Base-by-base conservation (phyloP, 2,113 vertebrate species). In the Anarhynchus alexandrinus region DNA sequence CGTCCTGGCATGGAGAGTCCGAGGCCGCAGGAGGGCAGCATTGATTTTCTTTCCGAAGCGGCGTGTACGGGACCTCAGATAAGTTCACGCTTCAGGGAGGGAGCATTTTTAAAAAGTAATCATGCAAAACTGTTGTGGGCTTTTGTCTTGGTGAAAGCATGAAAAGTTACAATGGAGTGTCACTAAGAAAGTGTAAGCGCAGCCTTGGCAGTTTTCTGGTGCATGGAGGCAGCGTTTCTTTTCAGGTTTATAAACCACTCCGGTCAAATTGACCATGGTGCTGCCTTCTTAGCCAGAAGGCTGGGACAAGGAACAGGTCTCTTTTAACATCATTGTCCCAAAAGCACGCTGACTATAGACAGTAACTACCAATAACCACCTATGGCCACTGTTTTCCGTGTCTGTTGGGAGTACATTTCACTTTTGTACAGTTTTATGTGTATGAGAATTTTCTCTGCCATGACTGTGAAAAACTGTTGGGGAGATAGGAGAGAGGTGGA, bases 11-110 rank as follows among this genome's bases (percentile, higher is more conserved):
- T 2, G 42, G 66, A 6, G 49, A 25, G 22, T 19, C 34, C 17
- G 6, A 12, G 47, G 34, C 96, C 97, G 49, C 90, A 38, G 69
- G 96, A 94, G 92, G 96, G 96, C 95, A 97, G 96, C 96, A 95
- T 95, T 87, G 94, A 58, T 72, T 71, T 32, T 79, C 86, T 82
- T 25, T 88, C 57, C 4, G 4, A 25, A n/a, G 6, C 2, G 9
- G 32, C 3, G 3, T 2, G 14, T 5, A 1, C 0, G 15, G 2
- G 6, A 13, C 61, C 38, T 10, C 59, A 0, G 38, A 3, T 2
- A 66, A 10, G 3, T 3, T 2, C 30, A 0, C 10, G 12, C 62
- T 13, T 30, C 43, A 0, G 3, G 51, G 21, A 20, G 12, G 10
- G 12, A 78, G 30, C n/a, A 6, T 29, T 11, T 55, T 18, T 3